Percentiles rank a stretch among this genome's conserved stretches.
Conservation (phyloP, 2,888 invertebrate species). For the Eugnorisma glareosa region DNA sequence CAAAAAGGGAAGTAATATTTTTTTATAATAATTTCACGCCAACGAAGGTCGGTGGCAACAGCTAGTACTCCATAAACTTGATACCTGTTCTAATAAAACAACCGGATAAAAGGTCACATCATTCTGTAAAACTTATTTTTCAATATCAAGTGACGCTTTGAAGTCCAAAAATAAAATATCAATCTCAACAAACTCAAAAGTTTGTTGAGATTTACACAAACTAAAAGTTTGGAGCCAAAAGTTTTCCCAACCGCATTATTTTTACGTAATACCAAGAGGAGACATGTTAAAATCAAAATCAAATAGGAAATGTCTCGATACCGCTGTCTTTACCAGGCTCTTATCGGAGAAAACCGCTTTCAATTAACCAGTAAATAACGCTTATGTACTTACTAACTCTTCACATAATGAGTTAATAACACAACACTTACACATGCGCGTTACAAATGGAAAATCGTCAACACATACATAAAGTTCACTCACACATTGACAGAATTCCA, state of each 20-base stretch:
- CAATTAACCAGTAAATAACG: conserved; percentile 89
- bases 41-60: too few relatives aligned
- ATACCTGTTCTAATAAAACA: not conserved
- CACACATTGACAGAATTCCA: conserved; percentile 83
- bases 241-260: conserved; percentile 40
- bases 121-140: not conserved
- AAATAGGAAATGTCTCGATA: conserved; percentile 74
- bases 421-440: conserved; percentile 84
- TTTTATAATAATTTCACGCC: too few relatives aligned
- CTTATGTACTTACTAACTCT: conserved; percentile 88
- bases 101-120: conserved; percentile 4
- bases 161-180: conserved; percentile 44
- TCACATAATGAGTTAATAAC: conserved; percentile 90
- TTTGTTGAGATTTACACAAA: conserved; percentile 28
- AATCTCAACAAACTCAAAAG: conserved; percentile 33
- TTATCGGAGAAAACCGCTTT: conserved; percentile 88
- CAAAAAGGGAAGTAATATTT: too few relatives aligned
- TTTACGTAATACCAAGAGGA: conserved; percentile 62
- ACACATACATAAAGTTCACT: conserved; percentile 76
- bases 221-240: conserved; percentile 53
- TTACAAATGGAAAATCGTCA: conserved; percentile 81
- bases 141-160: conserved; percentile 10
- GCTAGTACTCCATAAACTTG: not conserved
- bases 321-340: conserved; percentile 82
- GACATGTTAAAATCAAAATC: conserved; percentile 76